Conservation (phyloP, 2,113 vertebrate genomes). For the human region GRCh38 chr3:105366001-105366500, state of each 20-base stretch:
- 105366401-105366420: too few species aligned
- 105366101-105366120: background rate
- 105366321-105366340: too few species aligned
- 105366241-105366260: too few species aligned
- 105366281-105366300: background rate
- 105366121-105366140: background rate
- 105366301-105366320: background rate
- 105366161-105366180: background rate
- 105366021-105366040: background rate
- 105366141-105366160: background rate
- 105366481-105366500: background rate
- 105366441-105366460: background rate
- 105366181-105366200: rapidly evolving
- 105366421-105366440: background rate
- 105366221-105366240: background rate
- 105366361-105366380: background rate
- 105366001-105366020: conserved; percentile 38
- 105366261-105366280: background rate
- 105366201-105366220: rapidly evolving
- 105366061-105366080: background rate
- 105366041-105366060: conserved; percentile 16
- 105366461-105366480: background rate
- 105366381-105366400: background rate
- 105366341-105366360: too few species aligned
- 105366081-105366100: conserved; percentile 35